Percentiles rank a stretch among this genome's conserved stretches.
Conservation (phyloP, 2,888 invertebrate genomes). For the Xestia ashworthii region DNA sequence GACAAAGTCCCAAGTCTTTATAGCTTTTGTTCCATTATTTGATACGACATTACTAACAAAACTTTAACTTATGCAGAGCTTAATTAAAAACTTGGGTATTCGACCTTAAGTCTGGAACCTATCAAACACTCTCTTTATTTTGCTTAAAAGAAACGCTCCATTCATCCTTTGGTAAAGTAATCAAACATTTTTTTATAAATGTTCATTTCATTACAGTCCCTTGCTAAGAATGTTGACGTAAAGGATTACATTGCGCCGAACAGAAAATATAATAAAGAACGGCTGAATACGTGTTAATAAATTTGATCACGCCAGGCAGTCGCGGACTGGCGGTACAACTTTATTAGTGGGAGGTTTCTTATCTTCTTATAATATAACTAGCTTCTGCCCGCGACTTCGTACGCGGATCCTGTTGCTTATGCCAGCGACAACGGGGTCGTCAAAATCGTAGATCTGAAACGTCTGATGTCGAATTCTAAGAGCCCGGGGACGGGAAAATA, state of each 20-base stretch:
- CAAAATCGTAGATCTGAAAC: too few species aligned
- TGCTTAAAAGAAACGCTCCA: conserved; percentile 4
- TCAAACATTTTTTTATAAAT: neutral
- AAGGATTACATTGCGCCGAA: conserved; percentile 1
- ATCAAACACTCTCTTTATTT: neutral
- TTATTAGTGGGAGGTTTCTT: conserved; percentile 12
- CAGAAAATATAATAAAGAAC: conserved; percentile 20
- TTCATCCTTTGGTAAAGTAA: neutral
- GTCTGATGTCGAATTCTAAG: too few species aligned
- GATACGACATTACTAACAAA: neutral
- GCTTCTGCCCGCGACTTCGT: too few species aligned
- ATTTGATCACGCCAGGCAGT: conserved; percentile 24
- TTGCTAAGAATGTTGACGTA: neutral
- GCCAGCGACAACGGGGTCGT: too few species aligned
- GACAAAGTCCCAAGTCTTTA: neutral
- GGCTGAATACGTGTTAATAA: conserved; percentile 9
- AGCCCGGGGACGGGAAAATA: too few species aligned
- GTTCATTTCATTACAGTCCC: neutral
- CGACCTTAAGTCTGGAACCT: neutral
- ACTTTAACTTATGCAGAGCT: neutral
- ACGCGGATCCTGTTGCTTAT: too few species aligned
- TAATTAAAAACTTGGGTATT: neutral
- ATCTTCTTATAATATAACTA: conserved; percentile 17
- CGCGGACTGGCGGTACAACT: conserved; percentile 12
- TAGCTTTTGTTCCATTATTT: conserved; percentile 20